phyloP scores from a whole-genome alignment of 2,888 invertebrate genomes.

The Andrena trimmerana region DNA sequence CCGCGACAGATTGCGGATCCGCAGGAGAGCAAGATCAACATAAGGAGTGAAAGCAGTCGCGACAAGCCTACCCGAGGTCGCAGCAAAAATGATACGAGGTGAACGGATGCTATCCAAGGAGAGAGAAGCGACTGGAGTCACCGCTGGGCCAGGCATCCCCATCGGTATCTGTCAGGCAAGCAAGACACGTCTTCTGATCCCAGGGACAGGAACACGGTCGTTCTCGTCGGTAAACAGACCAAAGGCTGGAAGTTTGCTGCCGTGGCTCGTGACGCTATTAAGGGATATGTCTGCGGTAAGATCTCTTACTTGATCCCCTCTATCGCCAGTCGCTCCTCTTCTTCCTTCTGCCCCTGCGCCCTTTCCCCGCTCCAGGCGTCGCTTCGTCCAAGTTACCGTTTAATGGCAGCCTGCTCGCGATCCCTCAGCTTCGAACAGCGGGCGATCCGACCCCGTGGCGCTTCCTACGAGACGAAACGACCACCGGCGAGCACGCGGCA shows the following conservation, averaged over 20 bases:
- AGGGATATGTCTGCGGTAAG: constrained; percentile 58
- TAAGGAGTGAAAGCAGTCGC: too few species aligned
- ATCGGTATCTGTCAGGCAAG: constrained; percentile 55
- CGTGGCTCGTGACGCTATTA: constrained; percentile 68
- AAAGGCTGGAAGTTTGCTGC: constrained; percentile 62
- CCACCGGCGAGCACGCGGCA: constrained; percentile 9
- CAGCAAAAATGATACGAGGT: too few species aligned
- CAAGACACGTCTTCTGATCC: constrained; percentile 66
- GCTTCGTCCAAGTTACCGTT: constrained; percentile 58
- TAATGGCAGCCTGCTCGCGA: constrained; percentile 57
- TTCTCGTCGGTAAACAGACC: constrained; percentile 66
- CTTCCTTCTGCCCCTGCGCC: constrained; percentile 12
- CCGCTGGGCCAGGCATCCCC: neutral
- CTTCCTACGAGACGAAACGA: neutral
- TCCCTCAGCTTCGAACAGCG: constrained; percentile 2
- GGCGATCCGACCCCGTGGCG: constrained; percentile 4
- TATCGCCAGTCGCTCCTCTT: constrained; percentile 36
- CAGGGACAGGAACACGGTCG: constrained; percentile 55
- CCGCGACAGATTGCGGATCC: too few species aligned
- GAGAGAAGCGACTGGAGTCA: neutral
- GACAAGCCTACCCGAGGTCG: too few species aligned
- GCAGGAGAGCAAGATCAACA: too few species aligned
- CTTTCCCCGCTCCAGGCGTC: constrained; percentile 5
- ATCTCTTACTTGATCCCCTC: constrained; percentile 52
- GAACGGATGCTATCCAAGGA: neutral